These are phyloP conservation scores for Ceuthmochares aereus DNA, from an alignment of 2,113 vertebrate genomes.

Conservation along the genomic window DNA sequence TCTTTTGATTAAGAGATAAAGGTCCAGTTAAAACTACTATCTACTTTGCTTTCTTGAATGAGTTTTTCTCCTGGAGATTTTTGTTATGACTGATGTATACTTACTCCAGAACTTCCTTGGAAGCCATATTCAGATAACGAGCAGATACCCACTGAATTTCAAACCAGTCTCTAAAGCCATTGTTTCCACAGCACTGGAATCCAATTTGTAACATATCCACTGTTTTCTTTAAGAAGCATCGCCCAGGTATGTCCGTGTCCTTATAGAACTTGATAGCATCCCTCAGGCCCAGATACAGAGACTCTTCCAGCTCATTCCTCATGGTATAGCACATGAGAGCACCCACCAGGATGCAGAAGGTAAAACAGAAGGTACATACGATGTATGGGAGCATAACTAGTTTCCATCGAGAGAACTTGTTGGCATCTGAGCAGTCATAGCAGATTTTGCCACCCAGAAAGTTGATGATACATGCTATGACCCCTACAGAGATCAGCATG, in stretches of 20 bases:
- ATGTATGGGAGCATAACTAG: slow-evolving; percentile 89
- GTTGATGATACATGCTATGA: slow-evolving; percentile 87
- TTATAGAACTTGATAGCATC: slow-evolving; percentile 87
- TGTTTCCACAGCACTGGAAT: slow-evolving; percentile 89
- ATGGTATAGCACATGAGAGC: slow-evolving; percentile 88
- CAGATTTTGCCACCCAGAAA: slow-evolving; percentile 90
- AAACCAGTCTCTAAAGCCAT: slow-evolving; percentile 88
- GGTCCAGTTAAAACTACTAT: neutral
- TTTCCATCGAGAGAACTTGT: slow-evolving; percentile 87
- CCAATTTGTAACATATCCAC: slow-evolving; percentile 87
- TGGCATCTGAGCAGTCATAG: slow-evolving; percentile 86
- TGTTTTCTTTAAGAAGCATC: slow-evolving; percentile 87
- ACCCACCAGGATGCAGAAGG: slow-evolving; percentile 86
- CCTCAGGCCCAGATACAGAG: slow-evolving; percentile 81
- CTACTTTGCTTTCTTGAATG: neutral
- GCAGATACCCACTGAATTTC: slow-evolving; percentile 89
- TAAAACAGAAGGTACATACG: slow-evolving; percentile 87
- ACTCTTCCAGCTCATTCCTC: slow-evolving; percentile 83
- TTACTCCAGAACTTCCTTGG: slow-evolving; percentile 86
- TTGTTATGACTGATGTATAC: slow-evolving; percentile 48
- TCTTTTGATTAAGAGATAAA: neutral
- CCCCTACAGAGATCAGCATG: slow-evolving; percentile 85
- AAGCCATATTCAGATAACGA: slow-evolving; percentile 87
- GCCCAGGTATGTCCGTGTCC: slow-evolving; percentile 87
- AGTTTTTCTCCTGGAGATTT: neutral